Evolutionary conservation across 2,113 vertebrate species (phyloP).

Genomic region (Ameiurus melas): DNA sequence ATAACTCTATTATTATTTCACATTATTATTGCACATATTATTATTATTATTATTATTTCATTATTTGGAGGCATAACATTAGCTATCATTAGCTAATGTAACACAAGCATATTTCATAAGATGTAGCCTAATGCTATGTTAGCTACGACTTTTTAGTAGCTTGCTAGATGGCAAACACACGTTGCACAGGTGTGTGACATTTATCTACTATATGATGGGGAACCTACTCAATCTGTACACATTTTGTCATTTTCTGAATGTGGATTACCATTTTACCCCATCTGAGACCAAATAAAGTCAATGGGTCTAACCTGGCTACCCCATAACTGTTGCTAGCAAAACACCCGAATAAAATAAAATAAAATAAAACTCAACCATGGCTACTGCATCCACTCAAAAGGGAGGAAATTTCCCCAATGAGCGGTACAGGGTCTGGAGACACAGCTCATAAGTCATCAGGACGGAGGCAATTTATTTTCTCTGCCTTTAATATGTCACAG

Average conservation of each 20-base stretch:
- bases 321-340: slow-evolving; percentile 34
- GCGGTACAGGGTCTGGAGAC: slow-evolving; percentile 64
- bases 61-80: background rate
- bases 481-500: slow-evolving; percentile 99
- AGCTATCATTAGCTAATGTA: background rate
- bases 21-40: no score
- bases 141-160: background rate
- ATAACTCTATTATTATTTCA: background rate
- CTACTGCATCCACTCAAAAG: slow-evolving; percentile 27
- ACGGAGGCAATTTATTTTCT: slow-evolving; percentile 94
- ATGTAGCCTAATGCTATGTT: background rate
- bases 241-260: background rate
- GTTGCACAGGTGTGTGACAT: background rate
- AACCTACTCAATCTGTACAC: background rate
- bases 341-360: background rate
- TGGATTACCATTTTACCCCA: background rate
- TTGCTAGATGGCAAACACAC: background rate
- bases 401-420: slow-evolving; percentile 57
- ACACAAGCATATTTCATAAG: background rate
- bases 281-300: background rate
- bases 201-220: background rate
- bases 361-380: slow-evolving; percentile 28
- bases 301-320: background rate
- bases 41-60: no score
- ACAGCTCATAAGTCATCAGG: slow-evolving; percentile 91